Evolutionary conservation across 2,797 vertebrate species (phyloP).

Genomic region (Ciconia nigra): DNA sequence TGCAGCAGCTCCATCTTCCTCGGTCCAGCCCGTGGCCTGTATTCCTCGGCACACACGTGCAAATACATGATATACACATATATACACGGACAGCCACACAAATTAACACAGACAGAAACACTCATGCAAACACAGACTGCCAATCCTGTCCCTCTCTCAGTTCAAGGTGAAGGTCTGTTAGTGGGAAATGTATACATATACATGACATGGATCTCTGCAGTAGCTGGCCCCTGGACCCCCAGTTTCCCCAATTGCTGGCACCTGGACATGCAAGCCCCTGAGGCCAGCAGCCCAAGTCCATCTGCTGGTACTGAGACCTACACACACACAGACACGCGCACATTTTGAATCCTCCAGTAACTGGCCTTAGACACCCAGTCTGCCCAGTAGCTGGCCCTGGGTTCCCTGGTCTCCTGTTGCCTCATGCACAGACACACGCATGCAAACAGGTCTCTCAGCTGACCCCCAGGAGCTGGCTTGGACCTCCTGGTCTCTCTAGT

Average conservation of each 20-base stretch:
- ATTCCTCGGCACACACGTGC: neutral
- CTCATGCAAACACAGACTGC: neutral
- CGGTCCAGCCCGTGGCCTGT: neutral
- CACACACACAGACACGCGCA: neutral
- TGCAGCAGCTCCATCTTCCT: neutral
- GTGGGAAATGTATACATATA: neutral
- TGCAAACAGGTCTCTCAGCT: neutral
- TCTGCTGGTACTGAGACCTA: neutral
- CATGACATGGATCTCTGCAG: neutral
- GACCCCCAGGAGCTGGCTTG: neutral
- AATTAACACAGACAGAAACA: neutral
- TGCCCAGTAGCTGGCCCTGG: neutral
- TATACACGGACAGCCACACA: neutral
- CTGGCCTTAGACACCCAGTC: neutral
- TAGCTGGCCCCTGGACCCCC: neutral
- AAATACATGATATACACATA: neutral
- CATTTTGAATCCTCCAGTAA: neutral
- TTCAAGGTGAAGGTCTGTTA: neutral
- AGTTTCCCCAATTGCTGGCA: neutral
- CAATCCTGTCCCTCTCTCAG: neutral
- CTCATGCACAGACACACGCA: neutral
- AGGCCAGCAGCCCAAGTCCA: neutral
- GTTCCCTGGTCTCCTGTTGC: neutral
- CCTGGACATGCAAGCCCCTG: neutral
- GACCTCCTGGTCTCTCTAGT: neutral